Conservation (phyloP, 2,113 vertebrate genomes). For the Eurystomus gularis region DNA sequence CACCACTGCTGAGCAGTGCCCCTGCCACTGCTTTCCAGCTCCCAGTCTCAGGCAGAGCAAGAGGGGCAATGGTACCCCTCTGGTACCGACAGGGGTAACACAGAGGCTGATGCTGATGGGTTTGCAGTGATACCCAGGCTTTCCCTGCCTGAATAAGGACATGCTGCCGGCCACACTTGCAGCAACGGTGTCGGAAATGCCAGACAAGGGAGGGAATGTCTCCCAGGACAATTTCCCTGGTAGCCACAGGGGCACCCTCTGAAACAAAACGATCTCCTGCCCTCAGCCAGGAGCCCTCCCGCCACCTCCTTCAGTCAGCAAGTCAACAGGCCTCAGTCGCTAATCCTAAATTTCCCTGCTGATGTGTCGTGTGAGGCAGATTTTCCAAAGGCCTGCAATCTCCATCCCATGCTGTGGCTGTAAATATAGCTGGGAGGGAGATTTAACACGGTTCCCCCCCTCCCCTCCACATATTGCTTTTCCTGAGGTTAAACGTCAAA, state of each 20-base stretch:
- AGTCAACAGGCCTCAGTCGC: background rate
- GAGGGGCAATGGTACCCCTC: background rate
- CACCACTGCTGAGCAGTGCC: background rate
- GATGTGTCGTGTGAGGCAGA: background rate
- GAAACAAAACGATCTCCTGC: background rate
- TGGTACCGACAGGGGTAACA: rapidly evolving
- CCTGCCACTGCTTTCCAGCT: background rate
- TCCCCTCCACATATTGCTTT: background rate
- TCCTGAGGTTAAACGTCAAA: constrained; percentile 49
- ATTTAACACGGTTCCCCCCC: background rate
- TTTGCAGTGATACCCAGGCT: background rate
- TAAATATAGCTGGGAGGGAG: background rate
- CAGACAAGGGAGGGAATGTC: background rate
- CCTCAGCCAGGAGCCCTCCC: background rate
- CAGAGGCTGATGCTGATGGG: background rate
- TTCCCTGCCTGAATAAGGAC: background rate
- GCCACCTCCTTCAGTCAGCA: background rate
- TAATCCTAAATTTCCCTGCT: constrained; percentile 6
- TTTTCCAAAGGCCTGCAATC: background rate
- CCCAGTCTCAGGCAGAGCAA: background rate
- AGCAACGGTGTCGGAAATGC: background rate
- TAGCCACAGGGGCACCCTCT: background rate
- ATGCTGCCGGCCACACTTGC: rapidly evolving
- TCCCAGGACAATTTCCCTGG: background rate
- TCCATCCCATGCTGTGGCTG: background rate